Conservation (phyloP, 2,888 invertebrate species). For the Drosophila neotestacea region DNA sequence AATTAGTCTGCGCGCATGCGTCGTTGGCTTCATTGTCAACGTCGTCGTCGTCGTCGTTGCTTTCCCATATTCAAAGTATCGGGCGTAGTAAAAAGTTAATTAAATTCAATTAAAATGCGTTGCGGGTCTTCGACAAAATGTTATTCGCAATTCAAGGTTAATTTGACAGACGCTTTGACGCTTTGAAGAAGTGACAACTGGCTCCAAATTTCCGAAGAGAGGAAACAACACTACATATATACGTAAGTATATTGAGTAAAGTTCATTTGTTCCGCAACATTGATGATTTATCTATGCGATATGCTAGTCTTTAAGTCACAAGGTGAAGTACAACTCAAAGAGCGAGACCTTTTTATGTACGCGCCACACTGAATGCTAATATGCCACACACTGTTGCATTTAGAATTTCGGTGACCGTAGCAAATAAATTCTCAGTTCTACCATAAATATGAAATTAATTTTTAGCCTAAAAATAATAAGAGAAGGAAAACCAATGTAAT, state of each 20-base stretch:
- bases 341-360: slow-evolving; percentile 49
- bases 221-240: neutral
- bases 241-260: slow-evolving; percentile 23
- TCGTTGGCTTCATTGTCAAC: slow-evolving; percentile 76
- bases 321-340: slow-evolving; percentile 58
- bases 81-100: slow-evolving; percentile 73
- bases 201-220: slow-evolving; percentile 15
- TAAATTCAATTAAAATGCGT: slow-evolving; percentile 81
- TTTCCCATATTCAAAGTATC: slow-evolving; percentile 80
- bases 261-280: slow-evolving; percentile 74
- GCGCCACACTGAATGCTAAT: slow-evolving; percentile 35
- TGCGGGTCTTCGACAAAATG: slow-evolving; percentile 79
- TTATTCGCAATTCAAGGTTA: slow-evolving; percentile 79
- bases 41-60: slow-evolving; percentile 32
- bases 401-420: slow-evolving; percentile 11
- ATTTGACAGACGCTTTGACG: slow-evolving; percentile 68
- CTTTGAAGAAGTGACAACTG: slow-evolving; percentile 73
- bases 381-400: slow-evolving; percentile 14
- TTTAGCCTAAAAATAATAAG: slow-evolving; percentile 45
- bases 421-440: slow-evolving; percentile 9
- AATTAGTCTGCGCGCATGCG: slow-evolving; percentile 81
- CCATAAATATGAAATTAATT: slow-evolving; percentile 58
- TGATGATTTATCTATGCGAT: slow-evolving; percentile 56
- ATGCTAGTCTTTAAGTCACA: slow-evolving; percentile 30
- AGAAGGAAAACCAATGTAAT: slow-evolving; percentile 54